Percentiles rank a stretch among this genome's conserved stretches.
phyloP scores from a whole-genome alignment of 2,113 vertebrate genomes.

The Nannobrachium achirus region DNA sequence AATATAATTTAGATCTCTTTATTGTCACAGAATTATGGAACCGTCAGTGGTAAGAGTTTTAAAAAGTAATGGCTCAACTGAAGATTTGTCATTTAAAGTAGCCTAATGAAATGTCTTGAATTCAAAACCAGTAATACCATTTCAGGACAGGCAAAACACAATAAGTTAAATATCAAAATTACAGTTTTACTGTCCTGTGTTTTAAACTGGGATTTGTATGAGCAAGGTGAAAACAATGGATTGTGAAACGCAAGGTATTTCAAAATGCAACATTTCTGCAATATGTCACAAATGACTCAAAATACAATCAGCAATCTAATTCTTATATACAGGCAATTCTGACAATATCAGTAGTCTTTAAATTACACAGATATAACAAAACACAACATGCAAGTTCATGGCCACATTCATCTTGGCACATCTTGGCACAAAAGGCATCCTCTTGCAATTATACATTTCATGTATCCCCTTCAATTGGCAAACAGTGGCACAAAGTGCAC shows the following conservation, averaged over 20 bases:
- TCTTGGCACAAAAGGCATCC: constrained; percentile 36
- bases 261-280: constrained; percentile 22
- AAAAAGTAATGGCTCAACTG: constrained; percentile 2
- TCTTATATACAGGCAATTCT: constrained; percentile 53
- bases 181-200: constrained; percentile 10
- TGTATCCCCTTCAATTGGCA: constrained; percentile 5
- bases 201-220: not conserved
- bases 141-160: not conserved
- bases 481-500: constrained; percentile 9
- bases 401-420: constrained; percentile 19
- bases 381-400: constrained; percentile 44
- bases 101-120: not conserved
- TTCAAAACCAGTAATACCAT: constrained; percentile 12
- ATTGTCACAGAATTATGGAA: constrained; percentile 18
- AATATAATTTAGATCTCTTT: constrained; percentile 27
- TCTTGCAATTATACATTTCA: constrained; percentile 8
- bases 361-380: constrained; percentile 40
- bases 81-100: constrained; percentile 19
- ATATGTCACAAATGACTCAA: constrained; percentile 15
- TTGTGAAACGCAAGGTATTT: constrained; percentile 1
- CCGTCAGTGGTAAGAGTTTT: not conserved
- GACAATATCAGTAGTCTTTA: constrained; percentile 42
- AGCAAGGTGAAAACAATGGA: not conserved
- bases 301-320: not conserved
- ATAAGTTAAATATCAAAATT: constrained; percentile 39